Evolutionary conservation across 2,888 invertebrate species (phyloP).

Genomic region (Julus scanicus): DNA sequence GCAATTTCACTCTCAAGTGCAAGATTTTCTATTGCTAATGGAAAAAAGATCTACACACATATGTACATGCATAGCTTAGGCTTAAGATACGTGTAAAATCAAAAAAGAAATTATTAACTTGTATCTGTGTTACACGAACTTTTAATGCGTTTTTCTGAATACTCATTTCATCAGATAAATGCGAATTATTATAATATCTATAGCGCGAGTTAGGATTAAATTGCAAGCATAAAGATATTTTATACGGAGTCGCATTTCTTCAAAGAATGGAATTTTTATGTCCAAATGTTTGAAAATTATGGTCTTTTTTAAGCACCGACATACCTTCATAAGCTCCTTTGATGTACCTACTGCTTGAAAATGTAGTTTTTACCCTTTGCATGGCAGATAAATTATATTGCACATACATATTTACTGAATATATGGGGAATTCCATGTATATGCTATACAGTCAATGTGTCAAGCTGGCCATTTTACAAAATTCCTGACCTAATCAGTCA

Average conservation of each 20-base stretch:
- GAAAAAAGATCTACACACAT: not conserved
- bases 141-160: not conserved
- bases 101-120: slow-evolving; percentile 10
- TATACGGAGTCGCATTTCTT: not conserved
- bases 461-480: too few species aligned
- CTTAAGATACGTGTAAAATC: not conserved
- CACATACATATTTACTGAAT: not conserved
- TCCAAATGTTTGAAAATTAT: not conserved
- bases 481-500: too few species aligned
- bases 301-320: not conserved
- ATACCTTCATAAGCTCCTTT: not conserved
- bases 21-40: slow-evolving; percentile 3
- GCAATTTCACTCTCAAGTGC: slow-evolving; percentile 3
- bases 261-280: not conserved
- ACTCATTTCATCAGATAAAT: not conserved
- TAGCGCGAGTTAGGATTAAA: not conserved
- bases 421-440: not conserved
- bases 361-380: too few species aligned
- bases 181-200: slow-evolving; percentile 24
- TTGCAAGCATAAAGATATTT: not conserved
- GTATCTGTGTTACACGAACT: not conserved
- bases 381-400: not conserved
- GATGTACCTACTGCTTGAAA: not conserved
- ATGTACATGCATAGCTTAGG: not conserved
- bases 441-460: too few species aligned